Percentiles rank a stretch among this genome's conserved stretches.
Conservation (phyloP, 1,140 invertebrate species). For the Dysdera silvatica region DNA sequence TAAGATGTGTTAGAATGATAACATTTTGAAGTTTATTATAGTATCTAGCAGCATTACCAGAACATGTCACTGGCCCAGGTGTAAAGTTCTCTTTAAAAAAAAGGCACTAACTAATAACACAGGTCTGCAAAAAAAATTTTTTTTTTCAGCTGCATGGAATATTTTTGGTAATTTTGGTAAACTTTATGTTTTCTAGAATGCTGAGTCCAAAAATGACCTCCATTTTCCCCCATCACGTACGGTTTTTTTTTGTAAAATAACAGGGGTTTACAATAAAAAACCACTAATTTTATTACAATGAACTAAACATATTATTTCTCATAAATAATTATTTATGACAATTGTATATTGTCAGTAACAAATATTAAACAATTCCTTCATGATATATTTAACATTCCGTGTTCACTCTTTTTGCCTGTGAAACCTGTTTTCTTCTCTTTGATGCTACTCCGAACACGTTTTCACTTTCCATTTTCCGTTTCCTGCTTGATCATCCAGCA, state of each 20-base stretch:
- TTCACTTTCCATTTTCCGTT: not conserved
- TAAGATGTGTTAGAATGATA: too few relatives aligned
- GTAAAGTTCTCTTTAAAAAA: not conserved
- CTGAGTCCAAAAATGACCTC: not conserved
- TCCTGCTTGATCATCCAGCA: too few relatives aligned
- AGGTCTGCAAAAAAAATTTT: not conserved
- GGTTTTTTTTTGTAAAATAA: not conserved
- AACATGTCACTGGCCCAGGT: not conserved
- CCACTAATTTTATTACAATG: not conserved
- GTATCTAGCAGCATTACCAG: not conserved
- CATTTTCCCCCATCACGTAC: not conserved
- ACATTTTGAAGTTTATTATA: not conserved
- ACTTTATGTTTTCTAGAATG: not conserved
- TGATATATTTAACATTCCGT: too few relatives aligned
- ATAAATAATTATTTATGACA: too few relatives aligned
- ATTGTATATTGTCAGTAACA: too few relatives aligned
- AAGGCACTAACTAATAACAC: not conserved
- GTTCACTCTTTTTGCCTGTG: too few relatives aligned
- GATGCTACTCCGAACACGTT: not conserved
- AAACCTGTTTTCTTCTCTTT: not conserved
- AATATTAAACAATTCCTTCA: too few relatives aligned
- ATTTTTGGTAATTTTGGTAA: too few relatives aligned
- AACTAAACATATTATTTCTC: too few relatives aligned
- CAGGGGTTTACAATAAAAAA: not conserved
- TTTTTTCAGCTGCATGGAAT: not conserved